A percentile compares a stretch with the other conserved stretches of the same genome.
Evolutionary conservation across 2,888 invertebrate species (phyloP).

Genomic region (Pammene aurita): DNA sequence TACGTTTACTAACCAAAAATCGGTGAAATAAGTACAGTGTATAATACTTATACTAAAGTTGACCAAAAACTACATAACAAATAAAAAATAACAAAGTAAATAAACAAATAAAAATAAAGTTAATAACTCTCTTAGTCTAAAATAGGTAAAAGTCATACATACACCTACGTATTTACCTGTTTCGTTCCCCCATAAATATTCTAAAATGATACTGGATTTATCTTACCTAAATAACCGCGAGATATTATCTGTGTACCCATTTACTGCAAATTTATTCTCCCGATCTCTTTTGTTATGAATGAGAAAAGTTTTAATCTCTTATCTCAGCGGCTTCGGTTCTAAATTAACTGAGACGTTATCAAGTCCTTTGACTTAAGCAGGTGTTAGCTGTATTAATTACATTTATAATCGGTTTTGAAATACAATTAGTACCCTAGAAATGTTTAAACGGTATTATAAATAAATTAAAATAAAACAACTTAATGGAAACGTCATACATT

Average conservation of each 20-base stretch:
- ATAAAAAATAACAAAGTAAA: too few relatives aligned
- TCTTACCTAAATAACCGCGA: conserved; percentile 4
- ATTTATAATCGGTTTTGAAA: background rate
- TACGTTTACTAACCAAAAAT: too few relatives aligned
- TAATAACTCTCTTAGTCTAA: too few relatives aligned
- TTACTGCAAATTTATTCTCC: conserved; percentile 34
- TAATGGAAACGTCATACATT: conserved; percentile 53
- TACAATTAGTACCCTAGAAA: conserved; percentile 13
- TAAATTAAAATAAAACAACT: conserved; percentile 39
- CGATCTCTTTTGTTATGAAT: conserved; percentile 45
- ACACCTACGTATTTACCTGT: background rate
- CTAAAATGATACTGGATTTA: conserved; percentile 6
- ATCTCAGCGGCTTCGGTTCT: conserved; percentile 39
- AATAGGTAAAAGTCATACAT: too few relatives aligned
- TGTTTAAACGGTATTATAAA: conserved; percentile 25
- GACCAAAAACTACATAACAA: too few relatives aligned
- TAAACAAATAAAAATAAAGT: too few relatives aligned
- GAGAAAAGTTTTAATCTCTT: conserved; percentile 51
- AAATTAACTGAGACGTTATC: conserved; percentile 42
- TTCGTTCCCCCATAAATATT: background rate
- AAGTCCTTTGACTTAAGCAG: conserved; percentile 27
- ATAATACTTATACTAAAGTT: too few relatives aligned
- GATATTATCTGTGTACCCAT: conserved; percentile 37
- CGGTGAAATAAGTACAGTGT: too few relatives aligned
- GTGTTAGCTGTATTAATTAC: background rate